These are phyloP conservation scores for Sylvilagus floridanus DNA, from an alignment of 2,797 vertebrate species.

Conservation along the genomic window DNA sequence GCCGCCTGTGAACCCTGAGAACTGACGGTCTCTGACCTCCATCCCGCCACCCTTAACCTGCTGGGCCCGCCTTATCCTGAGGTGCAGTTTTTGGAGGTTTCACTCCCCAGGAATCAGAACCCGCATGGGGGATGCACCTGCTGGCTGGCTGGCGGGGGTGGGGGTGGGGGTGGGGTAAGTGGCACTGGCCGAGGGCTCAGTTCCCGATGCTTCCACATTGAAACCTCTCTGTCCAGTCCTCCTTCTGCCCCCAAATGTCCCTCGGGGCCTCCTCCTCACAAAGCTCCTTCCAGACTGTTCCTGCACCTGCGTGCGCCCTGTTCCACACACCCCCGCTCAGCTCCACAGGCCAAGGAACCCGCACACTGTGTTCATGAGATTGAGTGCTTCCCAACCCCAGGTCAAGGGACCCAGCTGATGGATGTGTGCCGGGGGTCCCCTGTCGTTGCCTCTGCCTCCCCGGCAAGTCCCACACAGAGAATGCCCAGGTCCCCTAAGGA, in stretches of 20 bases:
- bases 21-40: background rate
- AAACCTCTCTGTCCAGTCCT: background rate
- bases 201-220: fast-evolving
- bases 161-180: background rate
- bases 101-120: background rate
- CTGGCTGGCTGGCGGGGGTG: fast-evolving
- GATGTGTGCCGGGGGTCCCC: constrained; percentile 50
- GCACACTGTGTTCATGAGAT: constrained; percentile 46
- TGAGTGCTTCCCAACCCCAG: background rate
- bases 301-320: fast-evolving
- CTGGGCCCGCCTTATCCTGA: background rate
- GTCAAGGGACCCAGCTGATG: background rate
- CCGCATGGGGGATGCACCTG: background rate
- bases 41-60: background rate
- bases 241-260: fast-evolving
- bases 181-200: background rate
- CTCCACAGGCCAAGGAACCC: background rate
- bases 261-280: background rate
- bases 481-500: fast-evolving
- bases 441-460: background rate
- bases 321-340: background rate
- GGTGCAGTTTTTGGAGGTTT: background rate
- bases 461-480: background rate
- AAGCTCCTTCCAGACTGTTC: background rate
- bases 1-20: background rate